Percentiles rank a stretch among this genome's conserved stretches.
These are phyloP conservation scores for Tigriopus japonicus DNA, from an alignment of 1,140 invertebrate genomes.

Conservation along the genomic window DNA sequence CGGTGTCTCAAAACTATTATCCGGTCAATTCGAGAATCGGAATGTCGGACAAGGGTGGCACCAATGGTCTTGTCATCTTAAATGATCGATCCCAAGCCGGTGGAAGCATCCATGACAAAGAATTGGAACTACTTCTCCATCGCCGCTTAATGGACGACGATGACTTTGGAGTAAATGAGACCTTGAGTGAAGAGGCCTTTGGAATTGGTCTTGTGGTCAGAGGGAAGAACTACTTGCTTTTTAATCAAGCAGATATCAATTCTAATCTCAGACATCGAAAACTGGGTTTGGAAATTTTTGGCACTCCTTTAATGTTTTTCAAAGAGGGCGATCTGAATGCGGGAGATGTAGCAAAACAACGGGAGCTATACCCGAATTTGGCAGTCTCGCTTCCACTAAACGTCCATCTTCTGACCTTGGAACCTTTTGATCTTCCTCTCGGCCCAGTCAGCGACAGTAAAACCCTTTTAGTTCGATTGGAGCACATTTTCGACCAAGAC, in stretches of 20 bases:
- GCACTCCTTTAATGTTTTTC: conserved; percentile 25
- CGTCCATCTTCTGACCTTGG: conserved; percentile 71
- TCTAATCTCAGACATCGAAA: conserved; percentile 26
- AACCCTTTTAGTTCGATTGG: conserved; percentile 53
- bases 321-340: background rate
- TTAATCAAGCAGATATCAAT: background rate
- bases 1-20: conserved; percentile 72
- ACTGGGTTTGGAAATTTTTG: conserved; percentile 27
- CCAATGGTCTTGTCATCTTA: conserved; percentile 37
- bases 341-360: conserved; percentile 15
- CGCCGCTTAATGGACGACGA: conserved; percentile 61
- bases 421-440: too few relatives aligned
- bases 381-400: conserved; percentile 41
- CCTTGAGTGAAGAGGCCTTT: conserved; percentile 65
- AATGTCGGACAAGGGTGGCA: conserved; percentile 32
- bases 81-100: conserved; percentile 72
- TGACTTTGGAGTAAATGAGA: conserved; percentile 74
- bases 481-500: conserved; percentile 59
- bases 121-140: conserved; percentile 54
- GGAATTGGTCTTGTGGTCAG: conserved; percentile 54
- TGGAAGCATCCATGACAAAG: conserved; percentile 48
- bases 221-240: conserved; percentile 40
- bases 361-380: background rate
- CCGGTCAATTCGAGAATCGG: conserved; percentile 65
- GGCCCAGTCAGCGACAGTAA: conserved; percentile 25